Conservation (phyloP, 2,888 invertebrate species). For the Dendrolimus pini region DNA sequence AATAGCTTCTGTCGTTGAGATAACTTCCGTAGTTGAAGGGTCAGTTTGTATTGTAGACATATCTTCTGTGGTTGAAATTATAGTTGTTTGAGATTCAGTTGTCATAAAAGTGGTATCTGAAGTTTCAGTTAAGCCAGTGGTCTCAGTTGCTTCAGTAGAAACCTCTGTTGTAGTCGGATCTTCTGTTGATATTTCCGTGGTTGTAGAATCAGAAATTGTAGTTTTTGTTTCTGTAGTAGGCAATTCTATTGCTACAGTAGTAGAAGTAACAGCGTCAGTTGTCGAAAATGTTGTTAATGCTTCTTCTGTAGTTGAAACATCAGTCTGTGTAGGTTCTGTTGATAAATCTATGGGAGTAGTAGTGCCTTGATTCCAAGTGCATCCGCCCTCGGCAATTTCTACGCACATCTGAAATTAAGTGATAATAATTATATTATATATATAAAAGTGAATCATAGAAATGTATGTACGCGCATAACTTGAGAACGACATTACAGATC, state of each 20-base stretch:
- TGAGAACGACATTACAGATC: too few relatives aligned
- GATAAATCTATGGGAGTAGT: background rate
- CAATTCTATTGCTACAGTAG: background rate
- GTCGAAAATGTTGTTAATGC: background rate
- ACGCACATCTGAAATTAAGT: slow-evolving; percentile 15
- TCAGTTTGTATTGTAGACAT: background rate
- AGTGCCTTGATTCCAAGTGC: slow-evolving; percentile 10
- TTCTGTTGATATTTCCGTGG: background rate
- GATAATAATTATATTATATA: background rate
- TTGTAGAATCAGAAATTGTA: background rate
- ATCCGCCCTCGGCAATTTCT: slow-evolving; percentile 18
- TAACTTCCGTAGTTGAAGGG: background rate
- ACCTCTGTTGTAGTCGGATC: background rate
- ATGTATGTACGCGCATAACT: slow-evolving; percentile 4
- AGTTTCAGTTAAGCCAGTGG: background rate
- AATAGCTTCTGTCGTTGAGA: background rate
- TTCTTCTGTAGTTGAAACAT: slow-evolving; percentile 6
- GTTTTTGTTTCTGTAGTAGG: background rate
- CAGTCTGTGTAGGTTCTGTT: slow-evolving; percentile 2
- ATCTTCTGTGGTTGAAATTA: background rate
- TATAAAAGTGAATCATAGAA: slow-evolving; percentile 3
- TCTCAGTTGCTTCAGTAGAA: background rate
- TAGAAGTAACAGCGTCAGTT: background rate
- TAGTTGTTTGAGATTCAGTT: background rate
- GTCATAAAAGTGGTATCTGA: background rate